Evolutionary conservation across 2,113 vertebrate species (phyloP).

Genomic region (Heloderma charlesbogerti): DNA sequence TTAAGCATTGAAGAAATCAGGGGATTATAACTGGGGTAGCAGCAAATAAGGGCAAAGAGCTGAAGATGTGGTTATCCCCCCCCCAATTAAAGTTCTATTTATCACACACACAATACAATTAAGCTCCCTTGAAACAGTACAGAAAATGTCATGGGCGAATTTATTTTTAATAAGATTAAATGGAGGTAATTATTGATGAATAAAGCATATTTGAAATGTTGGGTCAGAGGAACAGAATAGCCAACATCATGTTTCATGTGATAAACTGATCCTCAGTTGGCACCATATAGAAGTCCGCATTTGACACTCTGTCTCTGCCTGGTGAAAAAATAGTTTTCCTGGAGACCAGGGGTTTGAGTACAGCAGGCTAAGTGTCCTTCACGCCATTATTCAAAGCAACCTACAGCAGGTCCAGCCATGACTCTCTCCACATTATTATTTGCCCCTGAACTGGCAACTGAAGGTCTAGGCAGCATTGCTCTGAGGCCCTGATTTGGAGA

Average conservation of each 20-base stretch:
- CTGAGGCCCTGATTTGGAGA: background rate
- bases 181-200: background rate
- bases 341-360: background rate
- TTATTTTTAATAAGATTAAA: conserved; percentile 1
- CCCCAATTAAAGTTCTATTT: background rate
- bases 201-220: background rate
- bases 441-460: background rate
- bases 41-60: background rate
- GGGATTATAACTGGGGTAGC: conserved; percentile 30
- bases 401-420: background rate
- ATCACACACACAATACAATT: background rate
- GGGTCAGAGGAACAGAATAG: background rate
- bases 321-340: background rate
- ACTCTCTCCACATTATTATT: background rate
- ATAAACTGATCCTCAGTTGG: fast-evolving
- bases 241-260: background rate
- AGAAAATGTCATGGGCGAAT: background rate
- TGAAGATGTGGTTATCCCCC: background rate
- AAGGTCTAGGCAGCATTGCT: background rate
- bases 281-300: background rate
- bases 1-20: conserved; percentile 62
- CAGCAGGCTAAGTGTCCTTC: background rate
- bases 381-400: background rate
- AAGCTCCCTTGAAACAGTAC: background rate
- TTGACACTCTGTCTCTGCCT: background rate